Base-by-base conservation (phyloP, 2,888 invertebrate species). In the Eustalomyia histrio region DNA sequence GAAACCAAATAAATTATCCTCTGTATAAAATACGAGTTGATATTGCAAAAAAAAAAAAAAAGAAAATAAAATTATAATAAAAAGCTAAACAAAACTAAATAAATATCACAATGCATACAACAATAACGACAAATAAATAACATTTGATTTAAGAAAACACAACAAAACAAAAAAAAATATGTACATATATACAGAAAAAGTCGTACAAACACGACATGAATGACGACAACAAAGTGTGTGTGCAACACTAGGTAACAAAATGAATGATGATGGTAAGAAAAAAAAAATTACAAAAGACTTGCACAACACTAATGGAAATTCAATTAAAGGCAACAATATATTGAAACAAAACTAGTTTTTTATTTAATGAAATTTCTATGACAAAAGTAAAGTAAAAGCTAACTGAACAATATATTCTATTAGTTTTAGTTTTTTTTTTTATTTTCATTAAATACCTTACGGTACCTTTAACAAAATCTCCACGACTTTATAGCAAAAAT, bases 1-100 rank as follows among this genome's bases (percentile, higher is more conserved):
- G 18, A 65, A 53, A 55, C 12, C 55, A 73, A 78, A 78, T 74
- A 78, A 69, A 81, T 80, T 80, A 80, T 80, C 78, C 78, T 81
- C 61, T 50, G 69, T 60, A 72, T 16, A 72, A 69, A 75, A 80
- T 71, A 61, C 21, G 35, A 65, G 61, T 24, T 60, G 61, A 76
- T 78, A 81, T 81, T 71, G 69, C 29, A 60, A 53, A 29, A 67
- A 60, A 58, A 52, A 33, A 57, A 71, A 60, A 65, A 73, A 67
- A 73, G 60, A 61, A 65, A 21, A 21, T 21, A 21, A 63, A 63
- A 74, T 60, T 53, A 73, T 16, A 53, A 43, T 17, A 65, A 68
- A 50, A 75, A 68, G 58, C 33, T 39, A 39, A 14, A 39, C 39
- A 39, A 39, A 39, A 29, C 4, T 29, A 29, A 29, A 39, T 39